These are phyloP conservation scores for Callinectes sapidus DNA, from an alignment of 2,888 invertebrate species.

Conservation along the genomic window DNA sequence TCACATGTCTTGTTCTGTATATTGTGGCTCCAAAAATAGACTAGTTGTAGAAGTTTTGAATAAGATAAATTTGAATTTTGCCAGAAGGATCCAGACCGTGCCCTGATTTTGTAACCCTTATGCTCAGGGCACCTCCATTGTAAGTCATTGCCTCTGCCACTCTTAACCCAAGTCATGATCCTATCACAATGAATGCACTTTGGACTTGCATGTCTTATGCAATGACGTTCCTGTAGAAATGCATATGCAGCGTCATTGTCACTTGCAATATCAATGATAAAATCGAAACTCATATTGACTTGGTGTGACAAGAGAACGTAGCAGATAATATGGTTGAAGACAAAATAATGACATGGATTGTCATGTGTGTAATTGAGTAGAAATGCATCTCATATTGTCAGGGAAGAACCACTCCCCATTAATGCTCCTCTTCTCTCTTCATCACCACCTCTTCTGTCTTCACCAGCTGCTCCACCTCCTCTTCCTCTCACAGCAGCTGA, in stretches of 20 bases:
- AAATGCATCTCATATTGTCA: no score
- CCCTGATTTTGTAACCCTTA: background rate
- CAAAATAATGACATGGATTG: no score
- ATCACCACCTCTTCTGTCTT: no score
- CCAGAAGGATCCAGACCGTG: background rate
- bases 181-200: background rate
- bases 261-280: background rate
- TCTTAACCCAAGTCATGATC: background rate
- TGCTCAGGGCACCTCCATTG: background rate
- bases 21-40: background rate
- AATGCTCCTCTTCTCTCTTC: no score
- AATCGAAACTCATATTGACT: background rate
- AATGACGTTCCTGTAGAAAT: background rate
- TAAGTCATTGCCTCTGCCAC: background rate
- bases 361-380: no score
- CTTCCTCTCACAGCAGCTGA: no score
- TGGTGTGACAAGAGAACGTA: no score
- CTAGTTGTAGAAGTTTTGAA: background rate
- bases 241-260: background rate
- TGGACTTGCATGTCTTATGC: slow-evolving; percentile 1
- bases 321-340: no score
- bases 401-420: no score
- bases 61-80: background rate
- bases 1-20: background rate
- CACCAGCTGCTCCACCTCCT: no score